These are phyloP conservation scores for Heteromyza rotundicornis DNA, from an alignment of 2,888 invertebrate genomes.

Conservation along the genomic window DNA sequence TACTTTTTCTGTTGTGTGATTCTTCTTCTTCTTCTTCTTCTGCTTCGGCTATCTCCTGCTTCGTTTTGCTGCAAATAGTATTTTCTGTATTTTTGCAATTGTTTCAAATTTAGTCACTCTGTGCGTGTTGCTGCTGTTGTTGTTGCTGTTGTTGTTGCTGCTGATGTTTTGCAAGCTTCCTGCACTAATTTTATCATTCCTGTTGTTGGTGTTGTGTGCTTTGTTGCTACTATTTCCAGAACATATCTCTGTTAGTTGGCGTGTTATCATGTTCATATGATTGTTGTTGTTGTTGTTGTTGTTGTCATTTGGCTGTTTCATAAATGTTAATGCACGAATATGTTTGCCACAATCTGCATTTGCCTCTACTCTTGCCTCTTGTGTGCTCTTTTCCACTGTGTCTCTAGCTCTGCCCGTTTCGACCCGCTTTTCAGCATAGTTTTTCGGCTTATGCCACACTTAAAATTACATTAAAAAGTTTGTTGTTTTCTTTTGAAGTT, in stretches of 20 bases:
- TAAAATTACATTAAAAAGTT: constrained; percentile 53
- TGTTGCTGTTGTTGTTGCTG: background rate
- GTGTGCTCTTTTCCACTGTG: background rate
- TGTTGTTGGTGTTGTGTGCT: constrained; percentile 20
- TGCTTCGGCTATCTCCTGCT: background rate
- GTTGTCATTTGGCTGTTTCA: no score
- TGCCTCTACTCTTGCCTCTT: no score
- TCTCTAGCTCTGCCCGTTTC: no score
- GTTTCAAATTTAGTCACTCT: background rate
- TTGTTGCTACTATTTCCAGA: constrained; percentile 20
- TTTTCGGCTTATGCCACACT: constrained; percentile 33
- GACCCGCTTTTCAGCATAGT: no score
- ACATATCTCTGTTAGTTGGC: background rate
- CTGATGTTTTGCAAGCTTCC: constrained; percentile 6
- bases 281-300: background rate
- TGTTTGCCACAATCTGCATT: background rate
- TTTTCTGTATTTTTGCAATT: constrained; percentile 4
- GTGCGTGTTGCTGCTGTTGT: background rate
- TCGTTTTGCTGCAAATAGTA: no score
- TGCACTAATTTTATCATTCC: constrained; percentile 20
- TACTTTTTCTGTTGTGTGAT: background rate
- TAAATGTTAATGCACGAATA: background rate
- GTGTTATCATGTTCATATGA: constrained; percentile 17
- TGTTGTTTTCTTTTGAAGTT: constrained; percentile 12
- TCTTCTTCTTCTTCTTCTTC: background rate